Evolutionary conservation across 2,113 vertebrate species (phyloP).

Genomic region (Penelope pileata): DNA sequence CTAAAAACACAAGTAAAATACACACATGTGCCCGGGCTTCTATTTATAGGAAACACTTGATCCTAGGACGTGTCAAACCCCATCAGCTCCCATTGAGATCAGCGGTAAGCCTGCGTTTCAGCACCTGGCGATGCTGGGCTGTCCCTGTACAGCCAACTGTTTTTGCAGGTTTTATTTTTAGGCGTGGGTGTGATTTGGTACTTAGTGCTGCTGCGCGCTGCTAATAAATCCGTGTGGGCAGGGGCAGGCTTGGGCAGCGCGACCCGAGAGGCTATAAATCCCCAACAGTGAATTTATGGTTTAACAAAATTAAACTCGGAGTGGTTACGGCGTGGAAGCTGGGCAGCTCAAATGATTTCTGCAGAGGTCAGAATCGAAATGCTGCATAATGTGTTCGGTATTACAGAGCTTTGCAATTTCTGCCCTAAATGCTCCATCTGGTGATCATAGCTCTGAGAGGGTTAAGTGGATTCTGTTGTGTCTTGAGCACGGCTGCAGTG

Average conservation of each 20-base stretch:
- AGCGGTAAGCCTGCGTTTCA: neutral
- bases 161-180: neutral
- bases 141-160: neutral
- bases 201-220: neutral
- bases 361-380: neutral
- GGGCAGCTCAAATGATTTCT: slow-evolving; percentile 2
- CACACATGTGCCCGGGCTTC: neutral
- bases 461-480: neutral
- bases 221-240: neutral
- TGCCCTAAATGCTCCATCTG: slow-evolving; percentile 14
- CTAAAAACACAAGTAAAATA: neutral
- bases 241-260: neutral
- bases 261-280: neutral
- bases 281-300: neutral
- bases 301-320: slow-evolving; percentile 4
- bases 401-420: neutral
- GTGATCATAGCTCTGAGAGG: neutral
- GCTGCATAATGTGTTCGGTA: neutral
- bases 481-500: neutral
- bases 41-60: neutral
- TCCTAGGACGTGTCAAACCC: neutral
- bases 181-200: neutral
- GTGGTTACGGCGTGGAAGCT: neutral
- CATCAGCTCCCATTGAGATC: neutral
- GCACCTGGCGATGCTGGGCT: neutral